These are phyloP conservation scores for Neostethus bicornis DNA, from an alignment of 2,797 vertebrate species.

Conservation along the genomic window DNA sequence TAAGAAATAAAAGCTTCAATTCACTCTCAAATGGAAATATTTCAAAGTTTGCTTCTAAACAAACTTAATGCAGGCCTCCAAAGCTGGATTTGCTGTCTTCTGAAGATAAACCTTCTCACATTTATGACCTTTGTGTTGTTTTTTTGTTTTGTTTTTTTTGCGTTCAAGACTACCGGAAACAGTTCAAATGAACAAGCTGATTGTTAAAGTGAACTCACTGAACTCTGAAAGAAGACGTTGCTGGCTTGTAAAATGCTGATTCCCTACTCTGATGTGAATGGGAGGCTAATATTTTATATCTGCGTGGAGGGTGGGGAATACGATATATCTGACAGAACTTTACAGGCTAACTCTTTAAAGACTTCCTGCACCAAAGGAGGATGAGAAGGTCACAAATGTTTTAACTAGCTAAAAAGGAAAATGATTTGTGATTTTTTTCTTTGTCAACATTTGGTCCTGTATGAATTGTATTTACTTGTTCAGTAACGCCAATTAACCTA, in stretches of 20 bases:
- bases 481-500: slow-evolving; percentile 15
- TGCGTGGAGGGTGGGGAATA: slow-evolving; percentile 55
- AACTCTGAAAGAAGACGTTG: slow-evolving; percentile 65
- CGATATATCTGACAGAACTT: slow-evolving; percentile 75
- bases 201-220: slow-evolving; percentile 64
- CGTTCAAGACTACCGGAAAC: slow-evolving; percentile 57
- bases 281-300: slow-evolving; percentile 65
- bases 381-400: slow-evolving; percentile 51
- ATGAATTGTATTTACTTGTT: slow-evolving; percentile 36
- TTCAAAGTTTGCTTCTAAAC: slow-evolving; percentile 10
- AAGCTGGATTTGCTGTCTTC: neutral
- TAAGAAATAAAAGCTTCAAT: neutral
- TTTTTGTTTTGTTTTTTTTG: slow-evolving; percentile 45
- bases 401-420: slow-evolving; percentile 30
- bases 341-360: slow-evolving; percentile 75
- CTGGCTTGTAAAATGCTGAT: slow-evolving; percentile 63
- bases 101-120: slow-evolving; percentile 3
- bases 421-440: slow-evolving; percentile 6
- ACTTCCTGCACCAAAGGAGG: slow-evolving; percentile 66
- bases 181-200: slow-evolving; percentile 50
- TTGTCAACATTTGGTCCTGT: slow-evolving; percentile 28
- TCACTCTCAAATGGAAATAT: neutral
- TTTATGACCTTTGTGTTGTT: slow-evolving; percentile 19
- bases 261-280: slow-evolving; percentile 57
- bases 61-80: neutral